Conservation (phyloP, 2,888 invertebrate genomes). For the Panopea generosa region DNA sequence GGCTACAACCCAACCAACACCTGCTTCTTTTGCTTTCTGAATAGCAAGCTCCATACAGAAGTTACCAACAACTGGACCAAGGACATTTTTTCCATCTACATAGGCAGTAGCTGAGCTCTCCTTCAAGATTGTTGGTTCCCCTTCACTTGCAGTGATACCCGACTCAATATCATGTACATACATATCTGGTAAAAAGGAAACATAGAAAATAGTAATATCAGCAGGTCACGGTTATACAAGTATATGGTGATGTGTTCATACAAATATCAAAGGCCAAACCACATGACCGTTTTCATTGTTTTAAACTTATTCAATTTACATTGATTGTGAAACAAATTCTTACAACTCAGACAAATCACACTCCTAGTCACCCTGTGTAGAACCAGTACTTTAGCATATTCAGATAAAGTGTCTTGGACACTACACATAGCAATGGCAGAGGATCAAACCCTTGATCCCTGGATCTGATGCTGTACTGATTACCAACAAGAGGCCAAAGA, state of each 20-base stretch:
- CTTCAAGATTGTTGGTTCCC: conserved; percentile 89
- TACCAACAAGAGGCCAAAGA: too few relatives aligned
- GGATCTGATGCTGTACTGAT: too few relatives aligned
- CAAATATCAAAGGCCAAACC: neutral
- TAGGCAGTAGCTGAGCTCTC: conserved; percentile 87
- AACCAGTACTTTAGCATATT: too few relatives aligned
- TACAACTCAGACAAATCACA: too few relatives aligned
- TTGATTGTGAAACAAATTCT: too few relatives aligned
- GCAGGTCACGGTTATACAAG: neutral
- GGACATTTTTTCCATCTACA: conserved; percentile 92
- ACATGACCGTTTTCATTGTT: too few relatives aligned
- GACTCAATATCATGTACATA: conserved; percentile 91
- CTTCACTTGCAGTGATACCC: conserved; percentile 87
- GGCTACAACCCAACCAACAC: conserved; percentile 93
- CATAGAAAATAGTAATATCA: neutral
- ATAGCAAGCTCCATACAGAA: conserved; percentile 89
- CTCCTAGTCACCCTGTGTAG: too few relatives aligned
- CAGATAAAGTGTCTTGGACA: too few relatives aligned
- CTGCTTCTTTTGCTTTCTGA: conserved; percentile 91
- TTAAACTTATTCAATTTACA: too few relatives aligned
- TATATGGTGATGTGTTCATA: too few relatives aligned
- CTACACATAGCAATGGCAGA: too few relatives aligned
- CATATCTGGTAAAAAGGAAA: conserved; percentile 88
- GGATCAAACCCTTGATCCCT: too few relatives aligned
- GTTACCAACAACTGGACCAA: conserved; percentile 83